phyloP scores from a whole-genome alignment of 2,113 vertebrate genomes.

The Takifugu bimaculatus region DNA sequence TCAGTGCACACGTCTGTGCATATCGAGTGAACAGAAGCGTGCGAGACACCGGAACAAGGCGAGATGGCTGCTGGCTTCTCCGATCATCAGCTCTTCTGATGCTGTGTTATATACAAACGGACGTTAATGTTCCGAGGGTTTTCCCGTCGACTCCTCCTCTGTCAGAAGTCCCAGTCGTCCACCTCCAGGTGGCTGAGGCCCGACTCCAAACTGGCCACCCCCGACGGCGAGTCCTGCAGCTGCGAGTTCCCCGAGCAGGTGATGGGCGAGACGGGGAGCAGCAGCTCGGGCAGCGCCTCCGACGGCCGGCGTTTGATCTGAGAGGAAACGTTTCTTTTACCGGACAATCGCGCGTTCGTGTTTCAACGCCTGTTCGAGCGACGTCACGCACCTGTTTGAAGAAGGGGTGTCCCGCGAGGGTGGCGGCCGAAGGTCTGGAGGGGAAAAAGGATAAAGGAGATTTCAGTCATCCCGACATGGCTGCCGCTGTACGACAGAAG shows the following conservation, averaged over 20 bases:
- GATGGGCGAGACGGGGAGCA: conserved; percentile 86
- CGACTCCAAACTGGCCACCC: conserved; percentile 84
- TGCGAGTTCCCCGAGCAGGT: conserved; percentile 77
- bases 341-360: too few relatives aligned
- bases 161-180: conserved; percentile 98
- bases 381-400: conserved; percentile 90
- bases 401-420: conserved; percentile 89
- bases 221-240: conserved; percentile 78
- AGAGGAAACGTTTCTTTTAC: not conserved
- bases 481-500: not conserved
- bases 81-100: conserved; percentile 31
- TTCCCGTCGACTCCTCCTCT: conserved; percentile 7
- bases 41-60: conserved; percentile 36
- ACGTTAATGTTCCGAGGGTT: not conserved
- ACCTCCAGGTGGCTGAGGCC: conserved; percentile 88
- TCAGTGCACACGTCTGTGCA: conserved; percentile 42
- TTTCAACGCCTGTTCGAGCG: not conserved
- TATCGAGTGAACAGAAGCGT: conserved; percentile 39
- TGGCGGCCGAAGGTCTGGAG: conserved; percentile 84
- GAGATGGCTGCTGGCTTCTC: conserved; percentile 45
- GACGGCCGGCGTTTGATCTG: conserved; percentile 91
- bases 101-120: conserved; percentile 48
- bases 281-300: conserved; percentile 88
- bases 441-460: conserved; percentile 1
- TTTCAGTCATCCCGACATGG: not conserved